These are phyloP conservation scores for Nibea albiflora DNA, from an alignment of 2,113 vertebrate species.

Conservation along the genomic window DNA sequence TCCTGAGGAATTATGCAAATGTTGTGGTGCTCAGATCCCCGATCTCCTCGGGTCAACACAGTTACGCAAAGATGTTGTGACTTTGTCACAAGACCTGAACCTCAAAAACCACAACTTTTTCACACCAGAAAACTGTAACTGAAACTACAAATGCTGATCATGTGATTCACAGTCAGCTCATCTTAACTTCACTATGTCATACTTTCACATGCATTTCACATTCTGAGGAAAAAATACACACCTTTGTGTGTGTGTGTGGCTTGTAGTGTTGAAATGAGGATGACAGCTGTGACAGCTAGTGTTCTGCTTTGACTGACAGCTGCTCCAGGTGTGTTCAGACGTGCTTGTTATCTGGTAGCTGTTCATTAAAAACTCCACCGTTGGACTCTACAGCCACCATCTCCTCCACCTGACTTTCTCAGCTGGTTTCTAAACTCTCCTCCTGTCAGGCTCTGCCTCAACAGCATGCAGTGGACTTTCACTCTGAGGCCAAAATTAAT, in stretches of 20 bases:
- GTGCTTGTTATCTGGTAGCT: slow-evolving; percentile 18
- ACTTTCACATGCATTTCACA: no score
- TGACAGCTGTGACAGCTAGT: neutral
- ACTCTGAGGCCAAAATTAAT: neutral
- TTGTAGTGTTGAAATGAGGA: neutral
- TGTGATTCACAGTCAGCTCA: no score
- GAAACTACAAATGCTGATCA: no score
- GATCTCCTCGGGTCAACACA: no score
- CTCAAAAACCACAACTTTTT: no score
- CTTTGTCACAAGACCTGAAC: no score
- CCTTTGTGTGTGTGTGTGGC: neutral
- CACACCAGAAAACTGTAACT: no score
- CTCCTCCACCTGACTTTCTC: neutral
- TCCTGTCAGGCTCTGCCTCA: neutral
- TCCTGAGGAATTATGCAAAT: no score
- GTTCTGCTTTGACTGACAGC: slow-evolving; percentile 7
- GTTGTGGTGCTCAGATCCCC: no score
- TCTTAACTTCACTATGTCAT: no score
- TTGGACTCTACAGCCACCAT: neutral
- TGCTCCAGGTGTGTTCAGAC: slow-evolving; percentile 12
- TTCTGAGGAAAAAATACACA: no score
- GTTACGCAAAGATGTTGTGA: no score
- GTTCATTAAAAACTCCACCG: slow-evolving; percentile 13
- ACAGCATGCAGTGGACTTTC: neutral
- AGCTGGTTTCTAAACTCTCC: neutral